A percentile compares a stretch with the other conserved stretches of the same genome.
Conservation (phyloP, 1,140 invertebrate genomes). For the Rhagoletis pomonella region DNA sequence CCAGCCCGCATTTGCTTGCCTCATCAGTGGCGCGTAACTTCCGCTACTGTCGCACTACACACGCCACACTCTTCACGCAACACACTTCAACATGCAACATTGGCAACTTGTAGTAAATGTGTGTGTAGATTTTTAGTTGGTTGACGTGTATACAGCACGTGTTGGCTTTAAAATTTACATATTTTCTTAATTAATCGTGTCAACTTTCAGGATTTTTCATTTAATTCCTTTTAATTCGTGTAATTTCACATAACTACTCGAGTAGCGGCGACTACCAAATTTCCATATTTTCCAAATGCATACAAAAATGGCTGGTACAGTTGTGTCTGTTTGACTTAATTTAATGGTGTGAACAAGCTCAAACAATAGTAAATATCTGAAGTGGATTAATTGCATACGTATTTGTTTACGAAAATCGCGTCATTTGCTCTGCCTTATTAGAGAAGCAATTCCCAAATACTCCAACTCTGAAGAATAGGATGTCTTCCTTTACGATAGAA, state of each 20-base stretch:
- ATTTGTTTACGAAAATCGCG: conserved; percentile 14
- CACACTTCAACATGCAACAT: conserved; percentile 46
- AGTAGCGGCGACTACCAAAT: not conserved
- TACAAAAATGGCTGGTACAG: not conserved
- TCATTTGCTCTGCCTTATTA: not conserved
- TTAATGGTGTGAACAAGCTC: conserved; percentile 34
- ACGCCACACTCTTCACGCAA: not conserved
- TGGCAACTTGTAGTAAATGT: conserved; percentile 37
- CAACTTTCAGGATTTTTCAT: conserved; percentile 51
- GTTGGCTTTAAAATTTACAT: conserved; percentile 51
- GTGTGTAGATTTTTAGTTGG: not conserved
- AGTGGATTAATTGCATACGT: not conserved
- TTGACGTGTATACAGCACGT: conserved; percentile 42
- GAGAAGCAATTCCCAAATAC: too few relatives aligned
- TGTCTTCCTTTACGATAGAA: too few relatives aligned
- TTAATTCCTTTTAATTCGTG: conserved; percentile 52
- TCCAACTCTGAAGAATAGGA: too few relatives aligned
- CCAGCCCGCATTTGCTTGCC: conserved; percentile 17
- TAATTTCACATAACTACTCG: conserved; percentile 40
- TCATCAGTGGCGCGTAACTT: conserved; percentile 41
- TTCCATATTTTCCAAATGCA: not conserved
- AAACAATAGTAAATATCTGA: not conserved
- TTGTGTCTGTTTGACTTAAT: conserved; percentile 15
- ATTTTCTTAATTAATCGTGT: conserved; percentile 52
- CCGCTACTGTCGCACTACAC: conserved; percentile 25